phyloP scores from a whole-genome alignment of 2,888 invertebrate genomes.

The Noctuana brunneofusca region DNA sequence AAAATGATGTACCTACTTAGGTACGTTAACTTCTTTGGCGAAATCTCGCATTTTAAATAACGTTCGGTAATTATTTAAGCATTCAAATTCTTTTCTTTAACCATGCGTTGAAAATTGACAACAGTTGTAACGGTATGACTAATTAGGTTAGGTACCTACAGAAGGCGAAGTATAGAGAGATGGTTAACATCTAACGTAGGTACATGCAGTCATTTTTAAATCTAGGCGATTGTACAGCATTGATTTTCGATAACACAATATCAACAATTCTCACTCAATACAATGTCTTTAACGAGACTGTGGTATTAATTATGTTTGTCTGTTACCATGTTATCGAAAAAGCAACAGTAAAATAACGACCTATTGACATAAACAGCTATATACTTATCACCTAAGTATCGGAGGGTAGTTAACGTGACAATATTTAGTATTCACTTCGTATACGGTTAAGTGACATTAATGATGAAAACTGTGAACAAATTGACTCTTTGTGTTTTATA shows the following conservation, averaged over 20 bases:
- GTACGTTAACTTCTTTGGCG: no score
- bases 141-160: no score
- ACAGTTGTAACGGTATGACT: neutral
- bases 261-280: no score
- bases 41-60: neutral
- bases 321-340: conserved; percentile 34
- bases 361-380: conserved; percentile 43
- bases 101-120: neutral
- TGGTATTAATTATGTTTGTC: conserved; percentile 7
- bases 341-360: conserved; percentile 42
- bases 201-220: neutral
- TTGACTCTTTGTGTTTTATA: no score
- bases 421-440: neutral
- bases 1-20: no score
- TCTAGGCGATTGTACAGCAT: neutral
- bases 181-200: no score
- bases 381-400: conserved; percentile 30
- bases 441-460: conserved; percentile 10
- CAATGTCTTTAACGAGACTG: conserved; percentile 12
- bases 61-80: neutral
- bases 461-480: no score
- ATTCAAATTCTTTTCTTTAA: neutral
- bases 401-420: conserved; percentile 19
- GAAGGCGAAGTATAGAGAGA: neutral
- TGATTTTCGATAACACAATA: conserved; percentile 4